Percentiles rank a stretch among this genome's conserved stretches.
phyloP scores from a whole-genome alignment of 2,888 invertebrate species.

The Sinhomidia bicolor region DNA sequence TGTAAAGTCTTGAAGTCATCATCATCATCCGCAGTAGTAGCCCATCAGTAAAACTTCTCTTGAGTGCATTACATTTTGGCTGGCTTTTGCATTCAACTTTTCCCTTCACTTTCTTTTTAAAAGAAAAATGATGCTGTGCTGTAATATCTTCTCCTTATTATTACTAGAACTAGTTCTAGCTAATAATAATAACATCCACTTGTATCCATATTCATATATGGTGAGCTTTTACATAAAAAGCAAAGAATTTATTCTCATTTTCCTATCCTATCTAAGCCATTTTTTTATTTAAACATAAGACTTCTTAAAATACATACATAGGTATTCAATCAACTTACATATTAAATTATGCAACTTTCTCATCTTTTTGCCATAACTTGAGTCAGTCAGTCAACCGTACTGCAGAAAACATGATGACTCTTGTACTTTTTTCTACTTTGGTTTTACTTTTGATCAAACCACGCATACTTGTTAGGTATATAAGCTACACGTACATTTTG shows the following conservation, averaged over 20 bases:
- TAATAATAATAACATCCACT: background rate
- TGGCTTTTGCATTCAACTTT: background rate
- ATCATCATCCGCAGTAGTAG: background rate
- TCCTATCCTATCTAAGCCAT: too few species aligned
- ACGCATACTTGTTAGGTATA: background rate
- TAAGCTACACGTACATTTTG: too few species aligned
- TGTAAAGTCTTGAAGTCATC: background rate
- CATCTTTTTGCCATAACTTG: background rate
- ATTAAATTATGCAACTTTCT: background rate
- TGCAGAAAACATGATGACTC: constrained; percentile 25
- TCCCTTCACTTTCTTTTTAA: background rate
- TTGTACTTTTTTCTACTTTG: background rate
- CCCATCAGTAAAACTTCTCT: background rate
- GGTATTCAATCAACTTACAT: too few species aligned
- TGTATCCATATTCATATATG: background rate
- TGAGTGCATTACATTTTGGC: background rate
- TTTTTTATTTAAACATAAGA: too few species aligned
- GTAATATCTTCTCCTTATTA: too few species aligned
- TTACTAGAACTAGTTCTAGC: background rate
- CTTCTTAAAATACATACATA: too few species aligned
- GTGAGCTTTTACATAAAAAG: too few species aligned
- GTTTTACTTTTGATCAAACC: background rate
- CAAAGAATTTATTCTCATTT: too few species aligned
- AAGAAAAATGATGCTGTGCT: background rate
- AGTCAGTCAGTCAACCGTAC: constrained; percentile 27